These are phyloP conservation scores for Thyatira batis DNA, from an alignment of 2,888 invertebrate genomes.

Conservation along the genomic window DNA sequence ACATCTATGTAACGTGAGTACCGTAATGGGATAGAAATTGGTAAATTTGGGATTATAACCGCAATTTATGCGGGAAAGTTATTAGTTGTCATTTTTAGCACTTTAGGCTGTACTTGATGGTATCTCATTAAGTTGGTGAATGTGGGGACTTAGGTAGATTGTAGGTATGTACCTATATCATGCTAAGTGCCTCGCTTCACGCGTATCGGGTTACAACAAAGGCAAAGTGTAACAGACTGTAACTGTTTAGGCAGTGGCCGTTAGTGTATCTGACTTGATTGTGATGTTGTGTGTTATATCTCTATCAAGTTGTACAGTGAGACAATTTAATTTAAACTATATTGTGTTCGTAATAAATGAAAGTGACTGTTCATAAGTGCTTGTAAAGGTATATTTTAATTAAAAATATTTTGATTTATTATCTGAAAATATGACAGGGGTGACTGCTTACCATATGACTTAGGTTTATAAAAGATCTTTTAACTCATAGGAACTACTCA, in stretches of 20 bases:
- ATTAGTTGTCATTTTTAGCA: not conserved
- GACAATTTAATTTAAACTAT: too few species aligned
- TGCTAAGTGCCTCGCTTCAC: constrained; percentile 26
- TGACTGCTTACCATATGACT: too few species aligned
- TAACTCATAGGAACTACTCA: too few species aligned
- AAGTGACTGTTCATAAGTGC: too few species aligned
- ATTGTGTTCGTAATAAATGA: too few species aligned
- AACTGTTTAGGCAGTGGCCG: constrained; percentile 14
- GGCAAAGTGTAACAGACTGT: constrained; percentile 31
- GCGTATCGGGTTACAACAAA: constrained; percentile 28
- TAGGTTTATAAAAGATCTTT: too few species aligned
- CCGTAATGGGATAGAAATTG: not conserved
- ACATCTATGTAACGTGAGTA: not conserved
- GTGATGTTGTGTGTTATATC: too few species aligned
- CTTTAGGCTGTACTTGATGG: not conserved
- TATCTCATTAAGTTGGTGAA: not conserved
- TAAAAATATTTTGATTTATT: too few species aligned
- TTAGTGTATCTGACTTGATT: not conserved
- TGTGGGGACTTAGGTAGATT: not conserved
- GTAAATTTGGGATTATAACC: not conserved
- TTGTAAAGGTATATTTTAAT: too few species aligned
- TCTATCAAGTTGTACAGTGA: too few species aligned
- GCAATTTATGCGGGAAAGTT: not conserved
- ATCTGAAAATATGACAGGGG: too few species aligned
- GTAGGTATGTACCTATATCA: constrained; percentile 8